phyloP scores from a whole-genome alignment of 2,113 vertebrate species.

The chimpanzee (Pan troglodytes) region DNA sequence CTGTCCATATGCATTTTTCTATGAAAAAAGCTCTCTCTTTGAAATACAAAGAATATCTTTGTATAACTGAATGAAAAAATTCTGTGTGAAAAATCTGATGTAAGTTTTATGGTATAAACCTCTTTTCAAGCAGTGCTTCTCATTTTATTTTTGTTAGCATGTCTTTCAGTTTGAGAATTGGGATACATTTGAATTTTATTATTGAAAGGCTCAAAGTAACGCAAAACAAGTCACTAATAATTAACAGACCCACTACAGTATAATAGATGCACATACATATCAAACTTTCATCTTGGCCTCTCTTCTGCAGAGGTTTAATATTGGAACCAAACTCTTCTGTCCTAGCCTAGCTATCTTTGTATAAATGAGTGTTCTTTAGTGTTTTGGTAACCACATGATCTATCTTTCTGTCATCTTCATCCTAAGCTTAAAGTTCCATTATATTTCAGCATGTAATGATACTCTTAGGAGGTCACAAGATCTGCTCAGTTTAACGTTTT shows the following conservation, averaged over 20 bases:
- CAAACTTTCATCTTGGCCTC: not conserved
- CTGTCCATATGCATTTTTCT: not conserved
- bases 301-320: not conserved
- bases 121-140: not conserved
- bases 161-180: not conserved
- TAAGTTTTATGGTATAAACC: not conserved
- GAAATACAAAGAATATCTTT: not conserved
- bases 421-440: not conserved
- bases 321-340: not conserved
- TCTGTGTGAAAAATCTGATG: not conserved
- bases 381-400: not conserved
- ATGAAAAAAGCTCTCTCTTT: not conserved
- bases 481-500: not conserved
- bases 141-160: not conserved
- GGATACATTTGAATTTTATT: not conserved
- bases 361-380: not conserved
- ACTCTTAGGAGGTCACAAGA: not conserved
- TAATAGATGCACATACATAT: not conserved
- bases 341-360: not conserved
- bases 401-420: not conserved
- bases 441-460: not conserved
- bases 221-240: not conserved
- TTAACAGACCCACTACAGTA: not conserved
- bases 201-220: not conserved
- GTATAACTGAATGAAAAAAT: not conserved